phyloP scores from a whole-genome alignment of 2,113 vertebrate genomes.

The Cyprinodon brontotheroides region DNA sequence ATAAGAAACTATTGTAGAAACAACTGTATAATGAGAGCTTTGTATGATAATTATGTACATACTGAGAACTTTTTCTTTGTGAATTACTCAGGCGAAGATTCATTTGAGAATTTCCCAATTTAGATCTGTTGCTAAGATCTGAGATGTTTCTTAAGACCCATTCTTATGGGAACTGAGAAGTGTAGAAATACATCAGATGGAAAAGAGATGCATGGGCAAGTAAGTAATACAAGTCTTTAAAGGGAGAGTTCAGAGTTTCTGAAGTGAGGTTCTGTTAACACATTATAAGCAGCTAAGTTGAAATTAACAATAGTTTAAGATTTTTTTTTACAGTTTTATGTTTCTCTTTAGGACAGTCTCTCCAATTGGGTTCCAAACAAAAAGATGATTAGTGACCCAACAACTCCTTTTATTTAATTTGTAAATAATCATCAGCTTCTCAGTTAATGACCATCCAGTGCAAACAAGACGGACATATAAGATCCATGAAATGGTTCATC shows the following conservation, averaged over 20 bases:
- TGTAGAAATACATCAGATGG: conserved; percentile 48
- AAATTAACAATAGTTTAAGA: too few relatives aligned
- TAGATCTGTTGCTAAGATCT: conserved; percentile 22
- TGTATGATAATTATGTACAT: conserved; percentile 10
- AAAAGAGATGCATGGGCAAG: conserved; percentile 15
- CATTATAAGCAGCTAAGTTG: neutral
- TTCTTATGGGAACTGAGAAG: conserved; percentile 21
- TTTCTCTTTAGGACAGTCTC: too few relatives aligned
- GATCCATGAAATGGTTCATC: neutral
- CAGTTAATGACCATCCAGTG: too few relatives aligned
- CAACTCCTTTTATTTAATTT: too few relatives aligned
- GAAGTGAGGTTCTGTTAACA: neutral
- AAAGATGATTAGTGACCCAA: too few relatives aligned
- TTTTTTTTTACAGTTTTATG: too few relatives aligned
- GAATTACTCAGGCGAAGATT: conserved; percentile 14
- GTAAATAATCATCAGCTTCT: too few relatives aligned
- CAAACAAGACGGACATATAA: too few relatives aligned
- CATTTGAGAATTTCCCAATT: conserved; percentile 5
- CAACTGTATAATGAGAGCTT: conserved; percentile 8
- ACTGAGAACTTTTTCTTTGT: conserved; percentile 9
- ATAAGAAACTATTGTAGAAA: conserved; percentile 24
- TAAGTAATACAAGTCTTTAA: conserved; percentile 28
- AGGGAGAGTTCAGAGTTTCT: neutral
- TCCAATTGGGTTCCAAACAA: too few relatives aligned
- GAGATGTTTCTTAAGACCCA: conserved; percentile 21